Conservation (phyloP, 1,140 invertebrate species). For the Sitobion miscanthi region DNA sequence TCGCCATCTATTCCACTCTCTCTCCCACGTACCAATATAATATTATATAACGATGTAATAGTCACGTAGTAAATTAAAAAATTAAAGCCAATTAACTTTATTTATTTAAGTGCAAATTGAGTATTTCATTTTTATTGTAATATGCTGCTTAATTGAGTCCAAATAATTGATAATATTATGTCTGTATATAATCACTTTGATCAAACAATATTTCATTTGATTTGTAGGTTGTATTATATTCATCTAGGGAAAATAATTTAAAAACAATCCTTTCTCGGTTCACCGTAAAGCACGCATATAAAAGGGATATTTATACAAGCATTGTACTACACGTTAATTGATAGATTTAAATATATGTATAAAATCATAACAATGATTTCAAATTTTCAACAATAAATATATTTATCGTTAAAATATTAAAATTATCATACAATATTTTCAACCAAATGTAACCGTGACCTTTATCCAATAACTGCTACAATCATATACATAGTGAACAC, state of each 20-base stretch:
- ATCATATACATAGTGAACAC: neutral
- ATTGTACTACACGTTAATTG: neutral
- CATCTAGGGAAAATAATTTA: neutral
- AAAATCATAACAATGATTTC: neutral
- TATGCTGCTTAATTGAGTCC: neutral
- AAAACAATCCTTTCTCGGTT: neutral
- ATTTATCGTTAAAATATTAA: neutral
- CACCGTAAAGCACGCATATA: neutral
- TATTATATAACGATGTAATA: neutral
- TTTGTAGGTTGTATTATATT: neutral
- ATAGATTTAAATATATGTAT: neutral
- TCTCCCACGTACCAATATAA: neutral
- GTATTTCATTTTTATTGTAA: neutral
- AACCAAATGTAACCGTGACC: neutral
- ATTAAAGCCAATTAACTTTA: constrained; percentile 1
- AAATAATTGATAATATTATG: neutral
- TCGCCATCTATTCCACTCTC: neutral
- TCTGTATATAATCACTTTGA: neutral
- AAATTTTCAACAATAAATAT: neutral
- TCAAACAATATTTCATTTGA: neutral
- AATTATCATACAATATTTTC: neutral
- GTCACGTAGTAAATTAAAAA: constrained; percentile 4
- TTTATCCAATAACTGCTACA: neutral
- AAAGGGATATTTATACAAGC: neutral
- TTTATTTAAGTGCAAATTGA: neutral